phyloP scores from a whole-genome alignment of 2,113 vertebrate species.

The Maccullochella peelii region DNA sequence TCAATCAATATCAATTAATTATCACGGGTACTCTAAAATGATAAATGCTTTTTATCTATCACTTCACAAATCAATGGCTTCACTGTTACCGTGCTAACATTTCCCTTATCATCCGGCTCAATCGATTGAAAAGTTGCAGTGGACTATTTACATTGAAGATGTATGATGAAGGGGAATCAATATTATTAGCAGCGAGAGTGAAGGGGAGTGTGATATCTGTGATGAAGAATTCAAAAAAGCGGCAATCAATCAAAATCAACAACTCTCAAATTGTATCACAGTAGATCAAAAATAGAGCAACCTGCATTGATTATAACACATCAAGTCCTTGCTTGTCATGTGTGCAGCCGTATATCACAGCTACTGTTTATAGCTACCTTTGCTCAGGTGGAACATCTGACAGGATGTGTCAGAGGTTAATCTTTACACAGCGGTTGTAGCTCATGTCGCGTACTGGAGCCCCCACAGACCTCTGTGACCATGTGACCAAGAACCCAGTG shows the following conservation, averaged over 20 bases:
- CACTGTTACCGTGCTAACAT: conserved; percentile 68
- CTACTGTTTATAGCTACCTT: too few relatives aligned
- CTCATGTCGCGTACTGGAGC: conserved; percentile 43
- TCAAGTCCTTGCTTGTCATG: not conserved
- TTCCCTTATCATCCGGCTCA: conserved; percentile 62
- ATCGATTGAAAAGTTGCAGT: conserved; percentile 64
- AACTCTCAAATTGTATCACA: conserved; percentile 24
- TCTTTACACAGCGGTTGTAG: conserved; percentile 64
- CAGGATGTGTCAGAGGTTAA: conserved; percentile 70
- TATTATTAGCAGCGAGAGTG: conserved; percentile 61
- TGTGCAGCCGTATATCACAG: conserved; percentile 39
- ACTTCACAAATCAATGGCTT: conserved; percentile 75
- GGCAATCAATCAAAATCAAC: conserved; percentile 27
- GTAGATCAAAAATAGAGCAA: conserved; percentile 44
- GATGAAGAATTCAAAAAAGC: conserved; percentile 29
- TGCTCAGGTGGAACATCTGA: conserved; percentile 38
- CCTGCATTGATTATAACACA: conserved; percentile 26
- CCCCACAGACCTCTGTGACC: conserved; percentile 24
- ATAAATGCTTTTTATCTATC: conserved; percentile 77
- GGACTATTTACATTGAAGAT: conserved; percentile 65
- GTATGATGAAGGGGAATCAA: conserved; percentile 65
- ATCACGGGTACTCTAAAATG: conserved; percentile 68
- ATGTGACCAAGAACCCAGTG: conserved; percentile 47
- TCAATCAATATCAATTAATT: conserved; percentile 79
- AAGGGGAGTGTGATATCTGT: conserved; percentile 48